Base-by-base conservation (phyloP, 2,113 vertebrate genomes). In the Aphelocoma coerulescens region DNA sequence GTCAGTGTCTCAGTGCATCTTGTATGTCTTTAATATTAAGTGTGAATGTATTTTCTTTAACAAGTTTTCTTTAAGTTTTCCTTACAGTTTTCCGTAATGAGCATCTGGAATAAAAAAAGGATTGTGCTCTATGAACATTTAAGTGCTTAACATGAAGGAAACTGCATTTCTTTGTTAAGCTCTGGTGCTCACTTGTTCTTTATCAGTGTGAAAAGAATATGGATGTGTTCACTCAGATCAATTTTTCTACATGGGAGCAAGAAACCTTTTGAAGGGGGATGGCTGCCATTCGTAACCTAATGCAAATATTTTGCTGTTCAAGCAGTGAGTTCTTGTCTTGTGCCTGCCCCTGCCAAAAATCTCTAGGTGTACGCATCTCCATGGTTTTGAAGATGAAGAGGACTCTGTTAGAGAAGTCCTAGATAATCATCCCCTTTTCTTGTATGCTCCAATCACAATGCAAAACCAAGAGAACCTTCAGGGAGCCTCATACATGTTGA, bases 31-130 rank as follows among this genome's bases (percentile, higher is more conserved):
- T 82, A 89, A 76, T 92, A 92, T 82, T 76, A 85, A 84, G 89
- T 52, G 32, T 94, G 89, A 96, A 96, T 95, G 84, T 97, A 55
- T 94, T 94, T 97, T 85, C 91, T 93, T 96, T 95, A 97, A 73
- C 9, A 54, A 86, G 66, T 85, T 81, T 81, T 88, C 52, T 65
- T 55, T 95, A 88, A 82, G 72, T 89, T 75, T 86, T 86, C 68
- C 76, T 58, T 94, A 78, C 87, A 69, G 83, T 72, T 89, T 86
- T 86, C 67, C 69, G 0, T 71, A 78, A 89, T 4, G 35, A 65
- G 77, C 88, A 77, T 96, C 95, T 89, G 93, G 89, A 96, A 92
- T 67, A 85, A 71, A 93, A 89, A 75, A 89, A 93, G 15, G 43
- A 13, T 49, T 82, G 35, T 93, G 37, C 51, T 97, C 57, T 80